These are phyloP conservation scores for Taenioides sp. DNA, from an alignment of 2,797 vertebrate species.

Conservation along the genomic window DNA sequence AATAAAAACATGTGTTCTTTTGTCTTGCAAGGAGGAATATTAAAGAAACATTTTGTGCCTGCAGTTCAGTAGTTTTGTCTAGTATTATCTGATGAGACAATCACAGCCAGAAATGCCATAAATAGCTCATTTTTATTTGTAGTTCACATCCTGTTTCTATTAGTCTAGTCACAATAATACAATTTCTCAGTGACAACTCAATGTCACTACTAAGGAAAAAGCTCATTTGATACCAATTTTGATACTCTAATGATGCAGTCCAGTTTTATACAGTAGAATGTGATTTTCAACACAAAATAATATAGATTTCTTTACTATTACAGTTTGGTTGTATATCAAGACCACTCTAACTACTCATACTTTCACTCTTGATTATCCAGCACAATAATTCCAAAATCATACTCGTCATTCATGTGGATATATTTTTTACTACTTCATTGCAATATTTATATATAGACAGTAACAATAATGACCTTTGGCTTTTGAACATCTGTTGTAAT, in stretches of 20 bases:
- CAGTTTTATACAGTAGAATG: no score
- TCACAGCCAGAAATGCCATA: neutral
- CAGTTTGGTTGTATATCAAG: no score
- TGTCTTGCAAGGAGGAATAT: neutral
- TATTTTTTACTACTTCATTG: neutral
- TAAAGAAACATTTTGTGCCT: neutral
- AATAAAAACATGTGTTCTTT: neutral
- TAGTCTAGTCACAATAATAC: no score
- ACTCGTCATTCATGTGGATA: neutral
- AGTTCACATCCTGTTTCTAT: no score
- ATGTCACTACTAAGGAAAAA: no score
- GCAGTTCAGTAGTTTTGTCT: neutral
- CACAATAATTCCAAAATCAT: neutral
- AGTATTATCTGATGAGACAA: neutral
- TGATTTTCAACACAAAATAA: no score
- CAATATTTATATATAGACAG: no score
- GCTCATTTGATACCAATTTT: no score
- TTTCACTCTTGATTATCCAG: neutral
- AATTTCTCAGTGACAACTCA: no score
- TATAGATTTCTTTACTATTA: no score
- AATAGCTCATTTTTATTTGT: neutral
- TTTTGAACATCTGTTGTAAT: slow-evolving; percentile 19
- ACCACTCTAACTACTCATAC: neutral
- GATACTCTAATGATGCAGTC: no score
- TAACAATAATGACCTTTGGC: slow-evolving; percentile 7